A percentile compares a stretch with the other conserved stretches of the same genome.
phyloP scores from a whole-genome alignment of 2,888 invertebrate species.

The Orthosia cruda region DNA sequence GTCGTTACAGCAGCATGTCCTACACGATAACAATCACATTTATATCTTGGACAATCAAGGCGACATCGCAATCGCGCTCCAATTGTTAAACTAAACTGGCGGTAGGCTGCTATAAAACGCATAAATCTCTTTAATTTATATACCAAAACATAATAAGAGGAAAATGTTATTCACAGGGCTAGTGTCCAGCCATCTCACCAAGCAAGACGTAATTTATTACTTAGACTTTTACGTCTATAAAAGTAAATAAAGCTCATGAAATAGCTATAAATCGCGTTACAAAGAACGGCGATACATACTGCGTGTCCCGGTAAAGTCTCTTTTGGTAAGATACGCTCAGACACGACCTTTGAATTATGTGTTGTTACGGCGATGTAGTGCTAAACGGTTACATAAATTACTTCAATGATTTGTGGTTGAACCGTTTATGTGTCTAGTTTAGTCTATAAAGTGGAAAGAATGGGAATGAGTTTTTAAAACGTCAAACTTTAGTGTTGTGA shows the following conservation, averaged over 20 bases:
- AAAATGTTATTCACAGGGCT: slow-evolving; percentile 87
- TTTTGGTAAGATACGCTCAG: slow-evolving; percentile 76
- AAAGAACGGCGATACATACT: slow-evolving; percentile 84
- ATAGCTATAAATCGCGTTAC: slow-evolving; percentile 88
- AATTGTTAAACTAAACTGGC: slow-evolving; percentile 78
- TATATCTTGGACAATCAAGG: slow-evolving; percentile 77
- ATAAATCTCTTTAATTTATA: slow-evolving; percentile 91
- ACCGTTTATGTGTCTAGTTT: slow-evolving; percentile 26
- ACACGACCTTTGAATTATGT: slow-evolving; percentile 79
- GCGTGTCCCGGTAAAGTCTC: slow-evolving; percentile 76
- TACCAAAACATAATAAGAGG: slow-evolving; percentile 90
- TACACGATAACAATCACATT: slow-evolving; percentile 77
- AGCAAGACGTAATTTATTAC: slow-evolving; percentile 87
- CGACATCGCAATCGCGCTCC: slow-evolving; percentile 75
- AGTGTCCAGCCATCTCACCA: slow-evolving; percentile 83
- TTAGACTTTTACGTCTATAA: slow-evolving; percentile 82
- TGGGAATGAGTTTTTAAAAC: slow-evolving; percentile 32
- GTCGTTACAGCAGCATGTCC: slow-evolving; percentile 60
- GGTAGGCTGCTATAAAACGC: slow-evolving; percentile 77
- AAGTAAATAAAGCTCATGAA: slow-evolving; percentile 91
- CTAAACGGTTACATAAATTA: slow-evolving; percentile 77
- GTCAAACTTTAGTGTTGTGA: slow-evolving; percentile 5
- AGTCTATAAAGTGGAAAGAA: slow-evolving; percentile 52
- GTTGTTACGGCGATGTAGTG: slow-evolving; percentile 72
- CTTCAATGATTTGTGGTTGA: slow-evolving; percentile 68